Conservation (phyloP, 2,888 invertebrate genomes). For the Lycaena phlaeas region DNA sequence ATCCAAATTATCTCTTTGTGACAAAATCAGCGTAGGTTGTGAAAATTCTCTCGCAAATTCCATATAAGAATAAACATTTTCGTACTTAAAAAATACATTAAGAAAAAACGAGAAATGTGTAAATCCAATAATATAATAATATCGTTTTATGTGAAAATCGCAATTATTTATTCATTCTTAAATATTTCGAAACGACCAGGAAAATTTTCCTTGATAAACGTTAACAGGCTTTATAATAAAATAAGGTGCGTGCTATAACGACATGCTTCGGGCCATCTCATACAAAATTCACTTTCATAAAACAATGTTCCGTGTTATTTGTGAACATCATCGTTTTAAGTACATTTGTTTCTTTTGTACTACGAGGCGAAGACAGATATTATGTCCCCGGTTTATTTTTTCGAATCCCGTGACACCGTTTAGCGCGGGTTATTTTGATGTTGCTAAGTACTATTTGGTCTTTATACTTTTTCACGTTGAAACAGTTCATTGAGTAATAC, state of each 20-base stretch:
- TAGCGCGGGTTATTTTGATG: not conserved
- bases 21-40: not conserved
- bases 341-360: slow-evolving; percentile 16
- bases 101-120: not conserved
- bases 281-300: slow-evolving; percentile 19
- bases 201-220: slow-evolving; percentile 12
- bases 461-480: no score
- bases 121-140: slow-evolving; percentile 6
- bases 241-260: slow-evolving; percentile 16
- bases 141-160: not conserved
- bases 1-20: not conserved
- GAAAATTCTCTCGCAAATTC: slow-evolving; percentile 1
- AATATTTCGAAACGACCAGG: slow-evolving; percentile 8
- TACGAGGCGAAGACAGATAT: not conserved
- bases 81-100: not conserved
- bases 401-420: slow-evolving; percentile 4
- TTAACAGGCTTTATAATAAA: slow-evolving; percentile 16
- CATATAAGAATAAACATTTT: not conserved
- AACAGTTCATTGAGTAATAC: no score
- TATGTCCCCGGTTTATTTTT: not conserved
- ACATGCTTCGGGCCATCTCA: slow-evolving; percentile 18
- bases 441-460: not conserved
- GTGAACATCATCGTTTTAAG: slow-evolving; percentile 14
- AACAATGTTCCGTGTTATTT: slow-evolving; percentile 14
- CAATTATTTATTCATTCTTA: slow-evolving; percentile 6